Base-by-base conservation (phyloP, 2,113 vertebrate species). In the Oryzias woworae region DNA sequence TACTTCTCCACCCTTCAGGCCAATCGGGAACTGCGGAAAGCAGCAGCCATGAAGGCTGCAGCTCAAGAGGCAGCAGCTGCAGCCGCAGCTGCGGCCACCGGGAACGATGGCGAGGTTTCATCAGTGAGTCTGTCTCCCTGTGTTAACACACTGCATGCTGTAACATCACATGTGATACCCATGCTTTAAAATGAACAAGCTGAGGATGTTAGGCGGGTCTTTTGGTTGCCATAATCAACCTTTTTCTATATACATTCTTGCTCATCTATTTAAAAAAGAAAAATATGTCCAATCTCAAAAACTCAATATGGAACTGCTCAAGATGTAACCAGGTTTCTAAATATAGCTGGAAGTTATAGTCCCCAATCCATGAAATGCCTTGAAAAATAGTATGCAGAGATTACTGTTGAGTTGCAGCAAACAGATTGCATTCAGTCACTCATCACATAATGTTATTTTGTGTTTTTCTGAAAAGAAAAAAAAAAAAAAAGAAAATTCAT, bases 1-100 rank as follows among this genome's bases (percentile, higher is more conserved):
- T 98, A 98, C 88, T 98, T 98, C 80, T 98, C 96, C 90, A 98
- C 96, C 22, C 88, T 97, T 53, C 94, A 98, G 86, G 89, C 94
- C 72, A 95, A 95, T 83, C 90, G 90, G 82, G 93, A 93, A 23
- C 77, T 91, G 71, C 89, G 92, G 61, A 94, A 92, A 80, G 90
- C 92, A 49, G 93, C 89, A 0, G 88, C 92, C 2, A 75, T 94
- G 67, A 92, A 92, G 77, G 92, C 83, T 36, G 87, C 87, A 0
- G 92, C 91, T 5, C 83, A 90, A 60, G 89, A 93, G 79, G 87
- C 94, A 16, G 92, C 80, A 58, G 85, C 93, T 43, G 92, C 66
- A 0, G 78, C 80, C 0, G 89, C 61, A 4, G 15, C 79, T 42
- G 57, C 71, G 1, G 59, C 71, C 0, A 5, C 74, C 0, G 85